Evolutionary conservation across 2,797 vertebrate species (phyloP), one percentile per base, ranked within the genome.

Genomic region (Xerus rutilus): DNA sequence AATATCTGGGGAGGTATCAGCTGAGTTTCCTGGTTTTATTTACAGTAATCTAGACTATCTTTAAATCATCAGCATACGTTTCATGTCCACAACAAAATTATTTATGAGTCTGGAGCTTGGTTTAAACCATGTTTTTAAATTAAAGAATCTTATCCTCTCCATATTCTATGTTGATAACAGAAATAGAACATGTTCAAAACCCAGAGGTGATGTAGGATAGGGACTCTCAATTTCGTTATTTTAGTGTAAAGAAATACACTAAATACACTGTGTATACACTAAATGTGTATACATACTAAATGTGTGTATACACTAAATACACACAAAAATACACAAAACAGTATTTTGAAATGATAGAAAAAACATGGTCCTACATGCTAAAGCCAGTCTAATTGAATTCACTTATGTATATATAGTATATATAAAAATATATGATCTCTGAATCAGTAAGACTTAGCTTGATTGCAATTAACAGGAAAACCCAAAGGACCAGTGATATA

Each of bases 111-210:
- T 62, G 28, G 18, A 82, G 73, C 25, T 81, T 73, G 28, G 21
- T 86, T 85, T 82, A 35, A 18, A n/a, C 30, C 35, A 32, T 90
- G 7, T 70, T 91, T 94, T 95, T 87, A 97, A 95, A 96, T 96
- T 89, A 92, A 95, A 93, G 8, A 82, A 91, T 89, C 54, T 86
- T 92, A 91, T 79, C 57, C 15, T 65, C 20, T 81, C 35, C 62
- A 25, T 85, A 91, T 70, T 72, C 0, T 0, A 14, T 74, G 47
- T 47, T 91, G 77, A 64, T 81, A 83, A 91, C 3, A 88, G 32
- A 90, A 73, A 3, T 7, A 73, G 20, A 52, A 87, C 18, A 69
- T 69, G 35, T 86, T 84, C 14, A 82, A 90, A 96, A 70, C 35
- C 25, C 28, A 82, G 17, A 84, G 5, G 30, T 87, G 69, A 67